Evolutionary conservation across 2,113 vertebrate genomes (phyloP).

Genomic region (Hiodon tergisus): DNA sequence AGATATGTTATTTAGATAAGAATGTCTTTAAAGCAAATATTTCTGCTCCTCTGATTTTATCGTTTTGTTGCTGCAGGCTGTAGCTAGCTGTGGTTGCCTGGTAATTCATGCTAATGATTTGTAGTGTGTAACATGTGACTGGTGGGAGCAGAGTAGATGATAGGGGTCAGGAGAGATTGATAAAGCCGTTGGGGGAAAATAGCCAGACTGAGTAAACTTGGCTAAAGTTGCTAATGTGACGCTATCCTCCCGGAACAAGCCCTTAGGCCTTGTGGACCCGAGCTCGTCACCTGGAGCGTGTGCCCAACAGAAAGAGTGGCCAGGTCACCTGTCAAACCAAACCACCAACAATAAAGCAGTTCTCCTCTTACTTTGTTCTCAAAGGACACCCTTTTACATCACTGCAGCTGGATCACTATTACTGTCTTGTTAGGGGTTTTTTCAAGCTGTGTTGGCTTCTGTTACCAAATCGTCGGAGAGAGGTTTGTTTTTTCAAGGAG

Average conservation of each 20-base stretch:
- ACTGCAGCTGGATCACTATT: neutral
- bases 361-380: too few relatives aligned
- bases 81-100: too few relatives aligned
- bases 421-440: neutral
- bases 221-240: neutral
- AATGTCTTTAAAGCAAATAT: too few relatives aligned
- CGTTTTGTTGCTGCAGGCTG: too few relatives aligned
- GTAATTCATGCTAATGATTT: too few relatives aligned
- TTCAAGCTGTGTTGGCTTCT: neutral
- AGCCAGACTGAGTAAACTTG: neutral
- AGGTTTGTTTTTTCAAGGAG: neutral
- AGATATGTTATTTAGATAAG: too few relatives aligned
- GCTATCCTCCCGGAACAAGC: neutral
- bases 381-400: too few relatives aligned
- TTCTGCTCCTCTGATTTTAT: too few relatives aligned
- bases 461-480: neutral
- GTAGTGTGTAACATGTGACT: too few relatives aligned
- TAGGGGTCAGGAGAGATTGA: too few relatives aligned
- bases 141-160: too few relatives aligned
- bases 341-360: neutral
- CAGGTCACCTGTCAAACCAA: neutral
- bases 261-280: neutral
- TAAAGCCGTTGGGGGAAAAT: neutral
- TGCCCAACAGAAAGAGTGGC: neutral
- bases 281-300: neutral